Percentiles rank a stretch among this genome's conserved stretches.
Evolutionary conservation across 2,797 vertebrate genomes (phyloP).

Genomic region (Spheniscus humboldti): DNA sequence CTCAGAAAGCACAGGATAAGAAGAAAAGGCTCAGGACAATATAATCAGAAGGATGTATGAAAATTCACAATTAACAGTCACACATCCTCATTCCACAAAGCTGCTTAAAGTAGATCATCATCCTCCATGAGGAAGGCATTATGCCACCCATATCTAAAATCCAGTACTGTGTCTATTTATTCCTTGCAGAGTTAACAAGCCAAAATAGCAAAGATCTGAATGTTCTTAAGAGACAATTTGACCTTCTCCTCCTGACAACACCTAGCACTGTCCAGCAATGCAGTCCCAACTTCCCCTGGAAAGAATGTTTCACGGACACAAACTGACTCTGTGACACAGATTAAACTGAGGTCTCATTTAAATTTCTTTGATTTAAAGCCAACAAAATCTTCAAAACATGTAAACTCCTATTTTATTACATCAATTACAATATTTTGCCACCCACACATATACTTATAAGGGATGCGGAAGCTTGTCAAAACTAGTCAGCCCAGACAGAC

Average conservation of each 20-base stretch:
- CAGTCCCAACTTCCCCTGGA: not conserved
- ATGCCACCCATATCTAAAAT: not conserved
- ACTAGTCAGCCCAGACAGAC: not conserved
- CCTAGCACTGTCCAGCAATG: not conserved
- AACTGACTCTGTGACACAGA: not conserved
- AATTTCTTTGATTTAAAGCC: conserved; percentile 28
- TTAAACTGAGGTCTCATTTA: not conserved
- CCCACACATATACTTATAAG: not conserved
- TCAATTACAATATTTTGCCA: not conserved
- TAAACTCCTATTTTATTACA: conserved; percentile 2
- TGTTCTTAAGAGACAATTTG: not conserved
- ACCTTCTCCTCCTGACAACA: not conserved
- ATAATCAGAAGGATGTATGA: not conserved
- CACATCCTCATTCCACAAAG: not conserved
- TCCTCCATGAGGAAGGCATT: not conserved
- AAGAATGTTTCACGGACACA: not conserved
- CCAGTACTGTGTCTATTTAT: not conserved
- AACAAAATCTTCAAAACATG: not conserved
- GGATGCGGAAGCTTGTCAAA: not conserved
- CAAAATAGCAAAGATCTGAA: not conserved
- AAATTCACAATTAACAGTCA: not conserved
- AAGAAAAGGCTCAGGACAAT: not conserved
- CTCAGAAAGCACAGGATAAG: not conserved
- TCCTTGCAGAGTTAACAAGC: not conserved
- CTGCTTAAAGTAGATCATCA: not conserved